Conservation (phyloP, 2,888 invertebrate genomes). For the Schrankia costaestrigalis region DNA sequence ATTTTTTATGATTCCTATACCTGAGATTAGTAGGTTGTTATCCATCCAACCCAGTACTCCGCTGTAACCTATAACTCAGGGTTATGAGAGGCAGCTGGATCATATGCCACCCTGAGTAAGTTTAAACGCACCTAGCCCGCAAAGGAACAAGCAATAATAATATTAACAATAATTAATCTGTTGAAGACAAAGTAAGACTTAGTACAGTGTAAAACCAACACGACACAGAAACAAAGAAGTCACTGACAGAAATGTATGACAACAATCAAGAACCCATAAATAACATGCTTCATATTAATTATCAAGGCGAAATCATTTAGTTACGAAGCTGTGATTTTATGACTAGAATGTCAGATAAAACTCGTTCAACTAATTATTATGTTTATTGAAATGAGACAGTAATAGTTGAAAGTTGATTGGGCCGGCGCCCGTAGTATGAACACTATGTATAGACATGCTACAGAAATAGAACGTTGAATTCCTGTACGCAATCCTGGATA, state of each 20-base stretch:
- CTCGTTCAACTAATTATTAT: conserved; percentile 40
- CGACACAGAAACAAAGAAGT: no score
- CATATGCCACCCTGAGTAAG: no score
- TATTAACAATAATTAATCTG: no score
- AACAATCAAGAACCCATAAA: conserved; percentile 44
- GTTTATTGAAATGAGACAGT: conserved; percentile 57
- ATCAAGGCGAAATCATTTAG: conserved; percentile 47
- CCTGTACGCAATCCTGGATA: conserved; percentile 22
- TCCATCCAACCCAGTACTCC: no score
- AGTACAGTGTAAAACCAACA: no score
- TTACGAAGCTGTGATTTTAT: conserved; percentile 35
- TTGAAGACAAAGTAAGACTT: no score
- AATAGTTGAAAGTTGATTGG: conserved; percentile 47
- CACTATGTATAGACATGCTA: conserved; percentile 12
- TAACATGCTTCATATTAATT: conserved; percentile 31
- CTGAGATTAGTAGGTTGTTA: no score
- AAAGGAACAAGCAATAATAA: no score
- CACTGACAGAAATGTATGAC: conserved; percentile 16
- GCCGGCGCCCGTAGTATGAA: conserved; percentile 41
- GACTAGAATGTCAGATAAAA: conserved; percentile 25
- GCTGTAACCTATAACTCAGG: no score
- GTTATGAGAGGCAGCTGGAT: no score
- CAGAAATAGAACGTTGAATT: conserved; percentile 34
- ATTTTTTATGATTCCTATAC: no score
- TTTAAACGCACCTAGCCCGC: no score